phyloP scores from a whole-genome alignment of 1,140 invertebrate genomes.

The Meteorus sp. region DNA sequence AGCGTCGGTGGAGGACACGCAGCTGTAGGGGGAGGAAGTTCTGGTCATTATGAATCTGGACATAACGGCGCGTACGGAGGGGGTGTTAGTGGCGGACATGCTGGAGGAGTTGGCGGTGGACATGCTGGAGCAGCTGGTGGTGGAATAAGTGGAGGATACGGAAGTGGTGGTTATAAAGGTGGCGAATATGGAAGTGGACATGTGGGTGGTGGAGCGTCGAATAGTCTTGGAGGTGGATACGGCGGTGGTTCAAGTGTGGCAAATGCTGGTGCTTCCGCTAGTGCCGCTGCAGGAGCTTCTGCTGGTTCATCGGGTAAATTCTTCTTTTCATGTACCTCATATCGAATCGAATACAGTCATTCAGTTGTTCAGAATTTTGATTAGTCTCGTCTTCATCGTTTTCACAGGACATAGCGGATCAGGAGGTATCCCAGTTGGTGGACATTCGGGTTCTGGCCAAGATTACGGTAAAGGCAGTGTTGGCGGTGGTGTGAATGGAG shows the following conservation, averaged over 20 bases:
- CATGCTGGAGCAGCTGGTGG: neutral
- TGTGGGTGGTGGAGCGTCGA: too few species aligned
- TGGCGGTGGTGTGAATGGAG: neutral
- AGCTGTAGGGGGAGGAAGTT: neutral
- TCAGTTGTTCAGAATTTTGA: too few species aligned
- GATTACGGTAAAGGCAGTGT: neutral
- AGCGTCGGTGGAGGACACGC: neutral
- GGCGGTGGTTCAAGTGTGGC: neutral
- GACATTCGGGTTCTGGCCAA: neutral
- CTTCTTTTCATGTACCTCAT: neutral
- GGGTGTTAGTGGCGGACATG: neutral
- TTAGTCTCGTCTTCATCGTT: too few species aligned
- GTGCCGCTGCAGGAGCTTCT: neutral
- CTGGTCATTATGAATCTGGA: too few species aligned
- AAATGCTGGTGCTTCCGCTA: neutral
- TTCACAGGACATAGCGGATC: neutral
- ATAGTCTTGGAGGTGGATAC: neutral
- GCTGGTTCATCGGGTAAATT: neutral
- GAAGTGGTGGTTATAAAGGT: neutral
- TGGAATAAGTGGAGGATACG: neutral
- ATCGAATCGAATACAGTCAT: neutral
- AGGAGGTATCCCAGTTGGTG: neutral
- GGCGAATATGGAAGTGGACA: conserved; percentile 8
- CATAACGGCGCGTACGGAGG: neutral
- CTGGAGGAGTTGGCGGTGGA: neutral